Base-by-base conservation (phyloP, 2,113 vertebrate species). In the Cottus gobio region DNA sequence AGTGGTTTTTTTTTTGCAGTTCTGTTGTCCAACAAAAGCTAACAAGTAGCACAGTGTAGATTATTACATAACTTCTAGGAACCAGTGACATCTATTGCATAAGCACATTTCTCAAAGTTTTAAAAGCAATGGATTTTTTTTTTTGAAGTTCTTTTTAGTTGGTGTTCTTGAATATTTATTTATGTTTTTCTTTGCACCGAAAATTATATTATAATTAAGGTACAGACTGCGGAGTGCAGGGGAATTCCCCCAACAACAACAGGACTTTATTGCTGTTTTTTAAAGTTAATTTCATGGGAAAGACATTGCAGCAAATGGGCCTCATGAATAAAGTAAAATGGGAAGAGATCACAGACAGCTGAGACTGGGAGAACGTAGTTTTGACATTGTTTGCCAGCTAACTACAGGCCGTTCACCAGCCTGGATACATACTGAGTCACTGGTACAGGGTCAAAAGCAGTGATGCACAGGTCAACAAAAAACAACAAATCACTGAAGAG, bases 351-450 rank as follows among this genome's bases (percentile, higher is more conserved):
- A 30, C 13, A 37, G 22, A 18, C 37, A 64, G 56, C 7, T 54
- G 18, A 30, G 22, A n/a, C 2, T 46, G 20, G 16, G 48, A 56
- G n/a, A 13, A 28, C 69, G 48, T n/a, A 15, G 22, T n/a, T 65
- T 3, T 46, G 60, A 74, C 30, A 26, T 56, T 39, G 50, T 52
- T 78, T 4, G 30, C 7, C n/a, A 30, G 48, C 20, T 16, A 22
- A 68, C 28, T 50, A 2, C 3, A 22, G 24, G 9, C 8, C 28
- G 30, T 63, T 37, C 71, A 31, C 13, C 0, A 5, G 69, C 36
- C 73, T 28, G 18, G 79, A 63, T 44, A 44, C 61, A 61, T 3
- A n/a, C 5, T 39, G 36, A 71, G 48, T 85, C 16, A 34, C 42
- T 48, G 24, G 12, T 30, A 20, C 12, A 7, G 10, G 36, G 16